These are phyloP conservation scores for Intellagama lesueurii DNA, from an alignment of 2,797 vertebrate species.

Conservation along the genomic window DNA sequence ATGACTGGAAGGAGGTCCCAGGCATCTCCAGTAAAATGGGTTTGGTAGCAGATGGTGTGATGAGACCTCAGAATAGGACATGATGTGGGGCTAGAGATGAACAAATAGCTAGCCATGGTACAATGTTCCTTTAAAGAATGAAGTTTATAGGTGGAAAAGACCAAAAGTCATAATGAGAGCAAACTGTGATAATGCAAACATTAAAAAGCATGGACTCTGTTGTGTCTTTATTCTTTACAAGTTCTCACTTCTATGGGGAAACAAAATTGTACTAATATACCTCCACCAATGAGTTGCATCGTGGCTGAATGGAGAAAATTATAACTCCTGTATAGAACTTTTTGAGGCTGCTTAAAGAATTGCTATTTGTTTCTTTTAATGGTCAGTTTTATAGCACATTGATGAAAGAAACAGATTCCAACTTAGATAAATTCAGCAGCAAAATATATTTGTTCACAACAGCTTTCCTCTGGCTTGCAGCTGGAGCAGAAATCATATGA, in stretches of 20 bases:
- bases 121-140: slow-evolving; percentile 2
- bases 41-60: background rate
- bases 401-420: slow-evolving; percentile 62
- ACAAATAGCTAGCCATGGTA: background rate
- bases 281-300: background rate
- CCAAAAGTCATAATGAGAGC: slow-evolving; percentile 53
- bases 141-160: background rate
- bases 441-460: slow-evolving; percentile 65
- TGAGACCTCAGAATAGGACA: background rate
- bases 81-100: background rate
- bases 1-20: background rate
- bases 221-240: slow-evolving; percentile 50
- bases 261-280: slow-evolving; percentile 56
- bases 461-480: slow-evolving; percentile 61
- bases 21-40: background rate
- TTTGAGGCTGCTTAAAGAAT: slow-evolving; percentile 55
- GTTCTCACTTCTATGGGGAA: slow-evolving; percentile 60
- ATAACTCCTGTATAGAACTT: slow-evolving; percentile 50
- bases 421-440: slow-evolving; percentile 55
- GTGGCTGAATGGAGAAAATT: slow-evolving; percentile 31
- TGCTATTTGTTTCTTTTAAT: slow-evolving; percentile 47
- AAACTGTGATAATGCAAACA: slow-evolving; percentile 44
- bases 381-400: slow-evolving; percentile 51
- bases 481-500: slow-evolving; percentile 66
- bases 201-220: slow-evolving; percentile 45